Evolutionary conservation across 2,888 invertebrate species (phyloP), one percentile per base, ranked within the genome.

Genomic region (Drosophila monieri): DNA sequence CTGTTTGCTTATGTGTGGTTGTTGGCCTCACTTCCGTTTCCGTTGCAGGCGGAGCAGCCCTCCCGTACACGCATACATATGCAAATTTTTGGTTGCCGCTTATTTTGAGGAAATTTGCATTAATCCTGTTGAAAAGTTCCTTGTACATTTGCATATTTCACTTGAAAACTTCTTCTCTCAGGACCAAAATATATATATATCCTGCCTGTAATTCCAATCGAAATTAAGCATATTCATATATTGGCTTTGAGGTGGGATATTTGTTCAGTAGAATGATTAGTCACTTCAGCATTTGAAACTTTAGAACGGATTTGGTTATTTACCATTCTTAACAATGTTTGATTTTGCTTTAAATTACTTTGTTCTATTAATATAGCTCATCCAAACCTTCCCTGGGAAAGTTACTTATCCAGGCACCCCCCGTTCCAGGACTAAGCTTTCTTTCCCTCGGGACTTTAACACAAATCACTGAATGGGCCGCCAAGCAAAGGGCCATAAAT

Each of bases 61-160:
- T 14, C 27, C 52, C 27, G 21, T 30, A 41, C 15, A 41, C 32
- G 46, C 37, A 52, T 21, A 39, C 12, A 21, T 39, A 64, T 64
- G 65, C 52, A 46, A 64, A 64, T 70, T 55, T 51, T 58, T 58
- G 23, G 52, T 12, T 48, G 73, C 46, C 71, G 66, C 62, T 76
- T 62, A 64, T 71, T 60, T 62, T 51, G 64, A 66, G 73, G 69
- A 84, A 84, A 86, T 86, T 84, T 77, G 80, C 78, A 84, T 80
- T 73, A 67, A 61, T 56, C 55, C 59, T 51, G 41, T 14, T 57
- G 57, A 52, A 56, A 73, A 46, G 64, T 51, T 57, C 58, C 48
- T 21, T 23, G 25, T 39, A 32, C 44, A 69, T 70, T 59, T 60
- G 43, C 48, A 70, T 69, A 68, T 69, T 52, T 69, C 27, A 8